These are phyloP conservation scores for Diadophis punctatus DNA, from an alignment of 2,113 vertebrate species.

Conservation along the genomic window DNA sequence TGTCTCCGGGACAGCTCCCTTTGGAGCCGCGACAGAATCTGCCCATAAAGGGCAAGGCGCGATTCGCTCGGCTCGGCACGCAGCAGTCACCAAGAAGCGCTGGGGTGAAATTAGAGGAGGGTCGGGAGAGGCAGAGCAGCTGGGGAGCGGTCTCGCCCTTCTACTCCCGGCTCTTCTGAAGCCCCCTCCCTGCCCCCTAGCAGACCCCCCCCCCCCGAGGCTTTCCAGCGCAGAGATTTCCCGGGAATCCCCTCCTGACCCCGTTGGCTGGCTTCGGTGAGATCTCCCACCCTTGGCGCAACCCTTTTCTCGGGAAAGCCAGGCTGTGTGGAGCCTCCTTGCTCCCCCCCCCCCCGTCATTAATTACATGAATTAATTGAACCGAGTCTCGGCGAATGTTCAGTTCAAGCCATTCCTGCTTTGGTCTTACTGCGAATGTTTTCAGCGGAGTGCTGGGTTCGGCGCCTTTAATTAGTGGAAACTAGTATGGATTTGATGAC, in stretches of 20 bases:
- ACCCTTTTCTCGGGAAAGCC: background rate
- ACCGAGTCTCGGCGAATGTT: background rate
- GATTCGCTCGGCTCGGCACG: slow-evolving; percentile 61
- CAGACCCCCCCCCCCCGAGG: slow-evolving; percentile 44
- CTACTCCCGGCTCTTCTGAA: slow-evolving; percentile 55
- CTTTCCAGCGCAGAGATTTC: slow-evolving; percentile 60
- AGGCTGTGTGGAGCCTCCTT: background rate
- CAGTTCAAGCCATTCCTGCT: background rate
- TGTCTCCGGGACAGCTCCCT: slow-evolving; percentile 46
- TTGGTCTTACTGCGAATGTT: background rate
- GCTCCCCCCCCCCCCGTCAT: background rate
- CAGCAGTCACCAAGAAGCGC: slow-evolving; percentile 56
- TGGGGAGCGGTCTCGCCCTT: slow-evolving; percentile 48
- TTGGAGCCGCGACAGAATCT: slow-evolving; percentile 60
- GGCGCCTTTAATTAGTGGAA: background rate
- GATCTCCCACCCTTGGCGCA: background rate
- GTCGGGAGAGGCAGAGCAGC: background rate
- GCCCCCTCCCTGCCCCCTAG: slow-evolving; percentile 58
- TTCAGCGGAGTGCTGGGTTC: background rate
- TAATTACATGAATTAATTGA: background rate
- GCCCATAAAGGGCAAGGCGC: slow-evolving; percentile 64
- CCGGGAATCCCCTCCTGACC: slow-evolving; percentile 50
- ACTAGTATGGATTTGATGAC: background rate
- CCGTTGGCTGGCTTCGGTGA: background rate
- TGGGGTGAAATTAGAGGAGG: slow-evolving; percentile 50